Evolutionary conservation across 2,888 invertebrate genomes (phyloP), one percentile per base, ranked within the genome.

Genomic region (Meandrusa payeni): DNA sequence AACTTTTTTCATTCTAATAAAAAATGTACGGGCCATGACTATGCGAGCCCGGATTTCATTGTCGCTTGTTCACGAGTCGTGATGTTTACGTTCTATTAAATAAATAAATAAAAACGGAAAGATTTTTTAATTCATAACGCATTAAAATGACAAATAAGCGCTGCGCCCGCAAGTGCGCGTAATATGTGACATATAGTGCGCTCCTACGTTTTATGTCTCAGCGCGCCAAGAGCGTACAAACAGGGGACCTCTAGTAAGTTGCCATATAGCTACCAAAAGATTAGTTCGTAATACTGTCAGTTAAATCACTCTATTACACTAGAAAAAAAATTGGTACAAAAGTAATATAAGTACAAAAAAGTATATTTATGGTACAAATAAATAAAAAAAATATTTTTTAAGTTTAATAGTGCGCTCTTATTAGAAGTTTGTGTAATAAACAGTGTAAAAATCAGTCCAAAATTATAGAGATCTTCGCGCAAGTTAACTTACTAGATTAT

Each of bases 381-480:
- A 34, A 41, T 41, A 34, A 19, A 1, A 29, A 15, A 20, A 6
- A 9, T 32, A 32, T 7, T 32, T 22, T 22, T 24, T 6, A 3
- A 27, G 20, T 22, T 20, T 12, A 31, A 43, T 2, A 19, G 12
- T 20, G 31, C 58, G 57, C 59, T 12, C 42, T 40, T 42, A 46
- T 41, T 33, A 39, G 27, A 42, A 52, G 48, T 51, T 53, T 50
- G 52, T 46, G 51, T 51, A 46, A 31, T 29, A 27, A 32, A 38
- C 4, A 26, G 7, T 38, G 26, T 26, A 43, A 54, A 69, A 69
- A 75, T 82, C 81, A 82, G 81, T 82, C 80, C 33, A 68, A 71
- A 68, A 68, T 63, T 63, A 67, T 48, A 67, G 65, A 67, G 73
- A 75, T 72, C 76, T 54, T 71, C 64, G 55, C 60, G 60, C 60